Evolutionary conservation across 1,140 invertebrate genomes (phyloP).

Genomic region (Oscheius sp.): DNA sequence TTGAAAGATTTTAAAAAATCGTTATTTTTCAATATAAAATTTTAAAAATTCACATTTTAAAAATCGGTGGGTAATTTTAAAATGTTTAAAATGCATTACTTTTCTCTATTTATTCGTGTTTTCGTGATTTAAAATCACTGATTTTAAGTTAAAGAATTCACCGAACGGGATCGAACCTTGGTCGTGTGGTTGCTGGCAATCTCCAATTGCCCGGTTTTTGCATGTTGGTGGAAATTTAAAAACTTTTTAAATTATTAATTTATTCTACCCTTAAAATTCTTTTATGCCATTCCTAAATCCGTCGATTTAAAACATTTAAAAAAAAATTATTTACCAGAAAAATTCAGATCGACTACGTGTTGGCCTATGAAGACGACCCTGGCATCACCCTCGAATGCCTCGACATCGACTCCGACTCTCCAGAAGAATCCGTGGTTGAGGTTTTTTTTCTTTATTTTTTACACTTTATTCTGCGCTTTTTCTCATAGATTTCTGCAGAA

Average conservation of each 20-base stretch:
- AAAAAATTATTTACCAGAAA: neutral
- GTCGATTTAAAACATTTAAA: neutral
- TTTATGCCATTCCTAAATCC: neutral
- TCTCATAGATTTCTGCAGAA: slow-evolving; percentile 2
- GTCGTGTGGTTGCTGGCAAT: no score
- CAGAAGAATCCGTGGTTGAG: slow-evolving; percentile 11
- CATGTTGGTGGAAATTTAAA: neutral
- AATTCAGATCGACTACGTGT: slow-evolving; percentile 53
- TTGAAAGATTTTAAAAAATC: no score
- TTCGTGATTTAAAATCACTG: neutral
- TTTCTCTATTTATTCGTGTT: no score
- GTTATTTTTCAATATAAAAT: no score
- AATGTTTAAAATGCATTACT: neutral
- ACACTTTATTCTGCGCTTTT: slow-evolving; percentile 7
- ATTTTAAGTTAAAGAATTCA: neutral
- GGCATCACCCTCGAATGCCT: slow-evolving; percentile 22
- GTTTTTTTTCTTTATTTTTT: neutral
- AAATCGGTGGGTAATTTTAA: no score
- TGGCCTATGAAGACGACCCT: slow-evolving; percentile 50
- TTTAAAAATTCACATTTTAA: no score
- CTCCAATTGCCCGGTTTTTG: neutral
- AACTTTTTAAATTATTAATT: neutral
- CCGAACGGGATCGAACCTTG: no score
- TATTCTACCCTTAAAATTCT: neutral
- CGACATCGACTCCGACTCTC: slow-evolving; percentile 12